A percentile compares a stretch with the other conserved stretches of the same genome.
Evolutionary conservation across 1,140 invertebrate species (phyloP).

Genomic region (Platorchestia sp.): DNA sequence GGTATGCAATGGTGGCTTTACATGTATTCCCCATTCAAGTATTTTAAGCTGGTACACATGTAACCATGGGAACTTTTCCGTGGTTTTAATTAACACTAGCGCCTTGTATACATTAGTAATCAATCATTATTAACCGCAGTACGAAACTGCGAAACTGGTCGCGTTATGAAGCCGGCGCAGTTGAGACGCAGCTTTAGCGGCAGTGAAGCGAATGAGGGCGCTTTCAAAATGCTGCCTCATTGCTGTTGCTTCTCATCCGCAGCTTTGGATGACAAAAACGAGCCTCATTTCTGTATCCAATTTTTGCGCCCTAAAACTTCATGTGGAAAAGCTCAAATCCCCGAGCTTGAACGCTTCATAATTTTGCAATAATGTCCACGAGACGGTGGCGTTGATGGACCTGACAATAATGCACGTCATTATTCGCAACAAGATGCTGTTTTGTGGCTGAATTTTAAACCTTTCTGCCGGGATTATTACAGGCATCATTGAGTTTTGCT

Average conservation of each 20-base stretch:
- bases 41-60: too few relatives aligned
- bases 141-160: not conserved
- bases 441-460: conserved; percentile 8
- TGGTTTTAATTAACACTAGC: too few relatives aligned
- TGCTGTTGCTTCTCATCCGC: not conserved
- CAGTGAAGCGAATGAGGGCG: not conserved
- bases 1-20: too few relatives aligned
- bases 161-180: not conserved
- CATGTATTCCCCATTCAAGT: too few relatives aligned
- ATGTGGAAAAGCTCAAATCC: not conserved
- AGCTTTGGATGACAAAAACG: conserved; percentile 7
- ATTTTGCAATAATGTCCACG: not conserved
- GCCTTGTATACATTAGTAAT: too few relatives aligned
- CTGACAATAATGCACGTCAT: not conserved
- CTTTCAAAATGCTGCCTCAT: not conserved
- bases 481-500: conserved; percentile 25
- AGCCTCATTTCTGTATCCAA: not conserved
- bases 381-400: not conserved
- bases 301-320: not conserved
- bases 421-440: not conserved
- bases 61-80: too few relatives aligned
- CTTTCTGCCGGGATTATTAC: not conserved
- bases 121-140: not conserved
- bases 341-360: not conserved
- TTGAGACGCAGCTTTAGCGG: not conserved